Conservation (phyloP, 2,113 vertebrate species). For the Clinocottus analis region DNA sequence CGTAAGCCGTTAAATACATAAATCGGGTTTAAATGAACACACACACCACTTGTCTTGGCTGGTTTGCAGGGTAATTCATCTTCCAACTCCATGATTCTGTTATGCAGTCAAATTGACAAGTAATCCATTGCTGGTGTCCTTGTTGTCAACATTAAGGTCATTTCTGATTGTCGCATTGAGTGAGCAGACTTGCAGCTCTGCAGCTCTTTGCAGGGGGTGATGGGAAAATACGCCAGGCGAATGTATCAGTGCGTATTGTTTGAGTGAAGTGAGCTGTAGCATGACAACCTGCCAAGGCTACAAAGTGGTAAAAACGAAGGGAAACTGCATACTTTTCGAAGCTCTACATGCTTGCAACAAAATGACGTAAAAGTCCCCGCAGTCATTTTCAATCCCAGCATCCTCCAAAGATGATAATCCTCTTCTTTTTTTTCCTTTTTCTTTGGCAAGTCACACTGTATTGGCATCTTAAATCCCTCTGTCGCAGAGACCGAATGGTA, state of each 20-base stretch:
- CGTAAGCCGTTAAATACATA: slow-evolving; percentile 83
- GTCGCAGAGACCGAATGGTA: slow-evolving; percentile 24
- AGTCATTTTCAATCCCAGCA: slow-evolving; percentile 21
- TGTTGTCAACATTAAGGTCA: slow-evolving; percentile 85
- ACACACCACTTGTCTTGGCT: slow-evolving; percentile 82
- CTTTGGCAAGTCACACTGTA: neutral
- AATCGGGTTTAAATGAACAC: slow-evolving; percentile 86
- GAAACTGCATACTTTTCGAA: neutral
- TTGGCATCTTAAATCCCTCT: slow-evolving; percentile 8
- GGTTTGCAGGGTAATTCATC: slow-evolving; percentile 85
- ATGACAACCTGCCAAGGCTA: slow-evolving; percentile 33
- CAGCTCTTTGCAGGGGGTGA: slow-evolving; percentile 53
- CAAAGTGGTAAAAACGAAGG: neutral
- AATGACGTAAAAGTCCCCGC: neutral
- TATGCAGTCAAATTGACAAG: slow-evolving; percentile 86
- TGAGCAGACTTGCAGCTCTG: slow-evolving; percentile 69
- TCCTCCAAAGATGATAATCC: slow-evolving; percentile 19
- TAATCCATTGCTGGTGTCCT: slow-evolving; percentile 86
- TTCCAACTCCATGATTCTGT: slow-evolving; percentile 83
- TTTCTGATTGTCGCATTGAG: slow-evolving; percentile 77
- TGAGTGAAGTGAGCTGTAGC: slow-evolving; percentile 33
- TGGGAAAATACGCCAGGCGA: slow-evolving; percentile 47
- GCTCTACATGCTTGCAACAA: neutral
- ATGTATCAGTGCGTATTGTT: slow-evolving; percentile 37
- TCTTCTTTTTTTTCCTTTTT: neutral